These are phyloP conservation scores for Episyrphus balteatus DNA, from an alignment of 1,140 invertebrate species.

Conservation along the genomic window DNA sequence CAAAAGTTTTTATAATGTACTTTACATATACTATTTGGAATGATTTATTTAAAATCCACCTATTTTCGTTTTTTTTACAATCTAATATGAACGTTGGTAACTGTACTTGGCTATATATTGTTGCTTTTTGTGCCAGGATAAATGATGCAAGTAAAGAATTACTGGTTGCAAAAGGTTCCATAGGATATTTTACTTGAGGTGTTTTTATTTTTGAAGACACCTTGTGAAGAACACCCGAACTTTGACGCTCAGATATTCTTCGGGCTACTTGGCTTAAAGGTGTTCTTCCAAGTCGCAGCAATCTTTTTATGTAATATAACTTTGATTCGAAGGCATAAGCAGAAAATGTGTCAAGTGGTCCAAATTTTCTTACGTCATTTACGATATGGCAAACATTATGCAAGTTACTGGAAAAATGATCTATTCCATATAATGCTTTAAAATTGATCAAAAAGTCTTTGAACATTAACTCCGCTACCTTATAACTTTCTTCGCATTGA, in stretches of 20 bases:
- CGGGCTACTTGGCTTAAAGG: neutral
- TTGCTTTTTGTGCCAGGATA: neutral
- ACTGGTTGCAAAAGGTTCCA: neutral
- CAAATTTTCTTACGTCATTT: neutral
- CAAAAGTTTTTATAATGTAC: neutral
- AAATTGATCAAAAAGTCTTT: neutral
- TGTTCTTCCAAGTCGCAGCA: conserved; percentile 3
- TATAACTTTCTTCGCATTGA: neutral
- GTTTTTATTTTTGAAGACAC: neutral
- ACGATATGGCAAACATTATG: neutral
- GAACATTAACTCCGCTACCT: neutral
- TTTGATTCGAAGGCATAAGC: conserved; percentile 4
- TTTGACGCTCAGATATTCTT: neutral
- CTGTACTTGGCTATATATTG: neutral
- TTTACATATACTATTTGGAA: neutral
- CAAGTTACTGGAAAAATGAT: no score
- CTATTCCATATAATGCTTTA: neutral
- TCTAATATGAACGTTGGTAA: neutral
- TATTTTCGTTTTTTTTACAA: neutral
- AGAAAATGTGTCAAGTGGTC: neutral
- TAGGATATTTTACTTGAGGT: neutral
- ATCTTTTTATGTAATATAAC: conserved; percentile 5
- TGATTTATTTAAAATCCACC: neutral
- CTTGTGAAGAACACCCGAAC: neutral
- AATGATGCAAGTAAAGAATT: no score